Evolutionary conservation across 2,113 vertebrate genomes (phyloP).

Genomic region (Andinoacara biseriatus): DNA sequence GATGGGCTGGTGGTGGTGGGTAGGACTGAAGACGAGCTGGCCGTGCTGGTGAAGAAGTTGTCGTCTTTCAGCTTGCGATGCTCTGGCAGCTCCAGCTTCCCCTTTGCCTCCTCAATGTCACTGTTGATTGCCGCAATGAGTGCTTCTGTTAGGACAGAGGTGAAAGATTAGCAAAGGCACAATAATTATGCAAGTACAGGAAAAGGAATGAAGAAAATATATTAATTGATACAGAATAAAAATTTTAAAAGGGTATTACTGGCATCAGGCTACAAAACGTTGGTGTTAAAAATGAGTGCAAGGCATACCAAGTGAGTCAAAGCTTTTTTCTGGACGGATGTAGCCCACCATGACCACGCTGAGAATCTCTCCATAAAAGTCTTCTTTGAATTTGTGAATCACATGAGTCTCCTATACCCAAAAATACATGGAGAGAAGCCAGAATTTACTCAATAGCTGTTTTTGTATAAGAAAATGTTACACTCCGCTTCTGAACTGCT

Average conservation of each 20-base stretch:
- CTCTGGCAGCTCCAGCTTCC: constrained; percentile 88
- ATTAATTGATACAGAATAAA: neutral
- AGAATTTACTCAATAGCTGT: neutral
- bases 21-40: constrained; percentile 37
- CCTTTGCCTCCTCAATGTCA: constrained; percentile 93
- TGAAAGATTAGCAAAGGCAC: neutral
- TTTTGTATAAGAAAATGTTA: neutral
- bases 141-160: constrained; percentile 79
- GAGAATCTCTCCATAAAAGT: constrained; percentile 94
- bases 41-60: constrained; percentile 85
- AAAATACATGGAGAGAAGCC: neutral
- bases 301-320: constrained; percentile 86
- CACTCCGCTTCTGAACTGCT: neutral
- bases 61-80: constrained; percentile 88
- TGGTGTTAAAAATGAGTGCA: neutral
- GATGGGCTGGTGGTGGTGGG: constrained; percentile 15
- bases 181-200: neutral
- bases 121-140: constrained; percentile 90
- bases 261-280: neutral
- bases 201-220: neutral
- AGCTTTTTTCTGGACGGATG: constrained; percentile 94
- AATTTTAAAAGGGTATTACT: neutral
- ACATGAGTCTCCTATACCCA: constrained; percentile 90
- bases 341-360: constrained; percentile 92
- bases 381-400: constrained; percentile 93